These are phyloP conservation scores for Anorthoa munda DNA, from an alignment of 2,888 invertebrate genomes.

Conservation along the genomic window DNA sequence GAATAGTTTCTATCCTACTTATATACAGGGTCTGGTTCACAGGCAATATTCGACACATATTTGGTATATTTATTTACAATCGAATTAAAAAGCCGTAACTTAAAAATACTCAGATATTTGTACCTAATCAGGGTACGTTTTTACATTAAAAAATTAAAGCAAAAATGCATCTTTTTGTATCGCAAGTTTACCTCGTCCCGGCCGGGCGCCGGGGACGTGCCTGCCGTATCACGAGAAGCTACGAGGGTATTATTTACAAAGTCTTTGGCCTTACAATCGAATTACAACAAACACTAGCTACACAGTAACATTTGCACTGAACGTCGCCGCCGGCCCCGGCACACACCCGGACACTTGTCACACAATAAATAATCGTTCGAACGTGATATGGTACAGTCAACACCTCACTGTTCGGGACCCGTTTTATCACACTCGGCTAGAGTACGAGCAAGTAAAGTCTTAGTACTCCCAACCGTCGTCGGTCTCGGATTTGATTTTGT, in stretches of 20 bases:
- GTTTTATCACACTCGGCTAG: constrained; percentile 69
- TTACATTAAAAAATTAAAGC: constrained; percentile 86
- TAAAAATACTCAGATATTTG: constrained; percentile 87
- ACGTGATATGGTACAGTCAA: constrained; percentile 67
- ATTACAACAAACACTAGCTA: constrained; percentile 79
- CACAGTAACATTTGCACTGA: constrained; percentile 79
- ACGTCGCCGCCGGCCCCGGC: constrained; percentile 69
- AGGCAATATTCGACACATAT: constrained; percentile 84
- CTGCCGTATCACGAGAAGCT: constrained; percentile 79
- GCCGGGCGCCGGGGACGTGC: constrained; percentile 69
- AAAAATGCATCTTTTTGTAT: constrained; percentile 90
- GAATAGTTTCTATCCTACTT: constrained; percentile 80
- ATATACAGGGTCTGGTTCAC: constrained; percentile 82
- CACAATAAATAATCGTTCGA: constrained; percentile 75
- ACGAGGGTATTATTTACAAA: constrained; percentile 84
- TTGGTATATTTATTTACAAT: constrained; percentile 90
- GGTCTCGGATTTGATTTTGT: constrained; percentile 91
- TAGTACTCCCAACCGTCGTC: constrained; percentile 93
- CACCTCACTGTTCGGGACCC: constrained; percentile 73
- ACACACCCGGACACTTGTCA: constrained; percentile 55
- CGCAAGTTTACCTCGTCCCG: constrained; percentile 81
- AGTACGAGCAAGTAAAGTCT: constrained; percentile 57
- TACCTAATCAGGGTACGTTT: constrained; percentile 85
- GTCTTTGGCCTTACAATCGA: constrained; percentile 90
- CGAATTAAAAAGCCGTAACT: constrained; percentile 83